Evolutionary conservation across 2,113 vertebrate species (phyloP), one percentile per base, ranked within the genome.

Genomic region (Sinocyclocheilus anshuiensis): DNA sequence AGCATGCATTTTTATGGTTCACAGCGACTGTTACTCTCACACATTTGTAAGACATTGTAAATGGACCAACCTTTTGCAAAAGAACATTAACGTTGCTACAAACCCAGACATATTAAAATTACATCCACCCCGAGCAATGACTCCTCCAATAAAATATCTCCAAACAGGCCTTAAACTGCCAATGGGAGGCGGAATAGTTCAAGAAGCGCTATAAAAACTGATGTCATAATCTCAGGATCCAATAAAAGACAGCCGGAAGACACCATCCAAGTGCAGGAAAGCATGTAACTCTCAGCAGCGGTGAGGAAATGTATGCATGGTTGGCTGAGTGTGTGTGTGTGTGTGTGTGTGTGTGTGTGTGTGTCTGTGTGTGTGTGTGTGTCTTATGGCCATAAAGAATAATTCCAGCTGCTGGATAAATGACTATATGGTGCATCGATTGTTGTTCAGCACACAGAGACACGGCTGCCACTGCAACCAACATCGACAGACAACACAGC

Each of bases 111-210:
- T 63, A 80, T 80, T 80, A 61, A 42, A 80, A 80, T 42, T 15
- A 63, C 77, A 80, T 59, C 57, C 57, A 80, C 77, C 77, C 7
- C 36, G 57, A 80, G 57, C 77, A 36, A 80, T 45, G 8, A 20
- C 57, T 80, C 57, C 77, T 80, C 63, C 77, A 80, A 80, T 80
- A 80, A 80, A 80, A 80, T 63, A 39, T 63, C 22, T 45, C 29
- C 29, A 80, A 80, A 63, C 77, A 39, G 53, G 16, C 39, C 10
- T 81, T 81, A 81, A 81, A 65, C 78, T 65, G 59, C 39, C 78
- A 61, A 63, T 45, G 57, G 57, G 78, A 63, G 36, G 39, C 13
- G 7, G 39, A 29, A 67, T 26, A 5, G 39, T 65, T 67, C 39
- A 81, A 81, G 79, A 65, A 16, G 15, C 2, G 16, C 59, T 20